Base-by-base conservation (phyloP, 1,140 invertebrate species). In the Lutraria rhynchaena region DNA sequence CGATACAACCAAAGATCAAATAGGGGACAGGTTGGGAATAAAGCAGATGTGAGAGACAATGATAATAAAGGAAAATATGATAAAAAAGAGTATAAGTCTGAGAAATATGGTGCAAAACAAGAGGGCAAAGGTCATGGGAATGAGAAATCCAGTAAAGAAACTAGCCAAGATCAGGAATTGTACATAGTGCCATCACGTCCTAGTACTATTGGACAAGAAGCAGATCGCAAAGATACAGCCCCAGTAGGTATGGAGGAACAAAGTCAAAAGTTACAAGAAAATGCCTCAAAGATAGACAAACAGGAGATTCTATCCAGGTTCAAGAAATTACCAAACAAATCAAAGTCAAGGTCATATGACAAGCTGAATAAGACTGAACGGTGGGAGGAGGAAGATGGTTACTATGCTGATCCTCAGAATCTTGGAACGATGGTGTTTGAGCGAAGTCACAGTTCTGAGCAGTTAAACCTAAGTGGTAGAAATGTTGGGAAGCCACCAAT, bases 171-270 rank as follows among this genome's bases (percentile, higher is more conserved):
- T 49, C 65, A 81, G 27, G 77, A 81, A n/a, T 44, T 80, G 35
- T 81, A 81, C 61, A 81, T 81, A 31, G 77, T 81, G 9, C 77
- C 77, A 24, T 70, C 53, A 33, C n/a, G 77, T 44, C 77, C 77
- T 27, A 71, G 67, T 31, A 81, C 77, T 22, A 81, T 81, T 31
- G 77, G 77, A 33, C 77, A 81, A 24, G 77, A 81, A 37, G 77
- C 77, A 4, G 67, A 71, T 19, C 69, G 77, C 49, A 77, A 65
- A 37, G 55, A 81, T 58, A 61, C 77, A 11, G 63, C 61, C 4
- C 61, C 63, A 24, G 58, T 81, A 46, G 77, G 77, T 17, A 70
- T 44, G 51, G 77, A 81, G 35, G 51, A 70, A 49, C 57, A 33
- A 37, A 44, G 46, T 3, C 44, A 77, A 24, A 70, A 49, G 33